Evolutionary conservation across 2,113 vertebrate species (phyloP).

Genomic region (Ctenomys sociabilis): DNA sequence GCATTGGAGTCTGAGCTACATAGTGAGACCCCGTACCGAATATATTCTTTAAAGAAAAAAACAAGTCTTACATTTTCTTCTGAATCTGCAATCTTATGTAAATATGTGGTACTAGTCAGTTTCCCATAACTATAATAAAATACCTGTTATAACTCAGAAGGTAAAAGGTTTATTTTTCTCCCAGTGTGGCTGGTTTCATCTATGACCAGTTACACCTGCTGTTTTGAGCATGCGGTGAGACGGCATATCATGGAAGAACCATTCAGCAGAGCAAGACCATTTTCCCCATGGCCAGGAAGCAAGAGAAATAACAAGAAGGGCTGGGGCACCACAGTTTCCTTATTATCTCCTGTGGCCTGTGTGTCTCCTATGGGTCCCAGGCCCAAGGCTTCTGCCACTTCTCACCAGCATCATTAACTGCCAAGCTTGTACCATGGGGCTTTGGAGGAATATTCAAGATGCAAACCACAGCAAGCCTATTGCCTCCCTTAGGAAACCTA

Average conservation of each 20-base stretch:
- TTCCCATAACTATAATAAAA: neutral
- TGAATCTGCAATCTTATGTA: neutral
- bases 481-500: neutral
- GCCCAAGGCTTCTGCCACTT: neutral
- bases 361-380: accelerated
- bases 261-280: neutral
- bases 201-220: neutral
- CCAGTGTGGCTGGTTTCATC: neutral
- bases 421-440: neutral
- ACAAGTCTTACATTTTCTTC: neutral
- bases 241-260: accelerated
- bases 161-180: neutral
- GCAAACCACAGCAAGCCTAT: neutral
- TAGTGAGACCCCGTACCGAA: no score
- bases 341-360: neutral
- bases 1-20: no score
- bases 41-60: no score
- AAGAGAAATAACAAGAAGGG: neutral
- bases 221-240: neutral
- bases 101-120: neutral
- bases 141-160: no score
- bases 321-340: neutral
- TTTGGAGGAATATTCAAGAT: neutral
- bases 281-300: neutral
- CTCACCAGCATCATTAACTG: neutral